A percentile compares a stretch with the other conserved stretches of the same genome.
Conservation (phyloP, 2,888 invertebrate species). For the Thera obeliscata region DNA sequence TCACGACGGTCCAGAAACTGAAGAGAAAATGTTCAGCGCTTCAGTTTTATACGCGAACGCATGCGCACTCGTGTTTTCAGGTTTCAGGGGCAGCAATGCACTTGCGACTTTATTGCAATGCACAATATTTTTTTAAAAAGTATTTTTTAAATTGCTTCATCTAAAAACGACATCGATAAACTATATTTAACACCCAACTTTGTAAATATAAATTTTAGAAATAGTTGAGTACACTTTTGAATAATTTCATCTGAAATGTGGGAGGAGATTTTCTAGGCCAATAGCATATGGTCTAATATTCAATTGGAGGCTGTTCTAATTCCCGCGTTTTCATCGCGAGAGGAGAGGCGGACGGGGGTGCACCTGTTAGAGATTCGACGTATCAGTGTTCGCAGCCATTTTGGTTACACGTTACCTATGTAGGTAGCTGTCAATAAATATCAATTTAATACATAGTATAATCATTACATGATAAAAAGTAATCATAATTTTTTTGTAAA, state of each 20-base stretch:
- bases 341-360: neutral
- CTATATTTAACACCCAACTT: neutral
- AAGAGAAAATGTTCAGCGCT: neutral
- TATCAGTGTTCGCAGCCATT: constrained; percentile 10
- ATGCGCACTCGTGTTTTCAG: constrained; percentile 8
- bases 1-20: constrained; percentile 1
- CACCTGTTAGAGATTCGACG: neutral
- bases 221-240: constrained; percentile 15
- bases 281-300: neutral
- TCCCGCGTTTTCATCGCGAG: neutral
- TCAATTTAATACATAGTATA: neutral
- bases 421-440: neutral
- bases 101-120: constrained; percentile 32
- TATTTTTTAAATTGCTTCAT: neutral
- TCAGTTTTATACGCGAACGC: constrained; percentile 19
- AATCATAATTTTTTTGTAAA: neutral
- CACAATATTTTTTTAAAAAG: constrained; percentile 4
- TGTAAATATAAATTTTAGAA: neutral
- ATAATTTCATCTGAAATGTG: constrained; percentile 2
- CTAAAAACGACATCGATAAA: neutral
- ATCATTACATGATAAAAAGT: too few species aligned
- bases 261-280: constrained; percentile 22
- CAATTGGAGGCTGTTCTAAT: constrained; percentile 11
- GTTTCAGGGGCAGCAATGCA: constrained; percentile 18
- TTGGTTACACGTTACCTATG: neutral